Percentiles rank a stretch among this genome's conserved stretches.
Conservation (phyloP, 1,140 invertebrate genomes). For the Stenopsyche tienmushanensis region DNA sequence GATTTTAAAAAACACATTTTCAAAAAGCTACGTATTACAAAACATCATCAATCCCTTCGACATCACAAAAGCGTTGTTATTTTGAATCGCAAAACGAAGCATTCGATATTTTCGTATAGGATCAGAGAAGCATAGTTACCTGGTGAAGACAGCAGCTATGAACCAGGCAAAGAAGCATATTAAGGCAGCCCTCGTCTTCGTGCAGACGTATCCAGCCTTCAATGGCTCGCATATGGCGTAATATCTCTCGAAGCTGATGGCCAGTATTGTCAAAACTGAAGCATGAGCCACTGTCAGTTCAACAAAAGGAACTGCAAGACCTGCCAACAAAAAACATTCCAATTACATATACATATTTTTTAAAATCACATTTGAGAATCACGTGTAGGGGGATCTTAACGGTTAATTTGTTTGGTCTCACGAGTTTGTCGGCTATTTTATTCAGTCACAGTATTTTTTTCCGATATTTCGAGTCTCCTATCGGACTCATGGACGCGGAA, state of each 20-base stretch:
- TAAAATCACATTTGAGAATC: not conserved
- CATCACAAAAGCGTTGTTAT: no score
- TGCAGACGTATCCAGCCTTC: constrained; percentile 87
- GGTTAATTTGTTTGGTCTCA: no score
- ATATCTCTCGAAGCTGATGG: constrained; percentile 91
- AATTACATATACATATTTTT: not conserved
- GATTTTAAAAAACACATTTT: constrained; percentile 7
- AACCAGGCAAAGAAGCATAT: constrained; percentile 85
- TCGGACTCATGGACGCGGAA: no score
- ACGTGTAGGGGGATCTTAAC: no score
- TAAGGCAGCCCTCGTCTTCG: constrained; percentile 78
- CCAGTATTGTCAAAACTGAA: constrained; percentile 89
- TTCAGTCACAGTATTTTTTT: no score
- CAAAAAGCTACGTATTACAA: no score
- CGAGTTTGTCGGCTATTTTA: no score
- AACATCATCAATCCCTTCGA: no score
- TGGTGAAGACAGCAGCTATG: constrained; percentile 79
- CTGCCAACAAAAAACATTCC: constrained; percentile 55
- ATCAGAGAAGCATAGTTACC: no score
- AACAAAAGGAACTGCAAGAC: constrained; percentile 87
- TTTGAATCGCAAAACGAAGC: no score
- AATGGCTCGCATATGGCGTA: constrained; percentile 93
- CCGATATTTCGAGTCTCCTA: no score
- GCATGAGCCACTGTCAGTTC: constrained; percentile 91
- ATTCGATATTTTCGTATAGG: no score